Conservation (phyloP, 1,140 invertebrate genomes). For the Psilanteris sp. region DNA sequence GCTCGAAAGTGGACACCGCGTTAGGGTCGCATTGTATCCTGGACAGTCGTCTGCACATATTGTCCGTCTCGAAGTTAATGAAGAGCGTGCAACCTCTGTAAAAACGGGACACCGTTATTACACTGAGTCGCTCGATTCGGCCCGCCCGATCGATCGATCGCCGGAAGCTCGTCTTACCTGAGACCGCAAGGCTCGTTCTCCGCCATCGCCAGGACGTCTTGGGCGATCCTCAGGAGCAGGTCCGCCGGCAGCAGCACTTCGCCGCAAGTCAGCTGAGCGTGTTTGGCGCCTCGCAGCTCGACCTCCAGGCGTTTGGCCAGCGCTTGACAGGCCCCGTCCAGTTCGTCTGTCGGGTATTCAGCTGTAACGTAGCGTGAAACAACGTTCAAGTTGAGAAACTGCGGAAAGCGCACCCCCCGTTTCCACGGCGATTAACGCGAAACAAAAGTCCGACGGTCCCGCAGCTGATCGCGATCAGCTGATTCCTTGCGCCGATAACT, state of each 20-base stretch:
- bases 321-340: slow-evolving; percentile 77
- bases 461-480: slow-evolving; percentile 47
- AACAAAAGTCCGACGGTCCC: slow-evolving; percentile 29
- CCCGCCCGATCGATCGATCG: slow-evolving; percentile 5
- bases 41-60: slow-evolving; percentile 82
- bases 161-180: slow-evolving; percentile 68
- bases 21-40: slow-evolving; percentile 89
- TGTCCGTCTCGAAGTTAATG: slow-evolving; percentile 86
- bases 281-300: slow-evolving; percentile 88
- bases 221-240: slow-evolving; percentile 86
- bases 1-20: slow-evolving; percentile 91
- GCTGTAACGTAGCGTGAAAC: slow-evolving; percentile 61
- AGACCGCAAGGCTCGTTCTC: slow-evolving; percentile 92
- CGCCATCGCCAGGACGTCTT: slow-evolving; percentile 88
- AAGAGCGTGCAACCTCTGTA: slow-evolving; percentile 86
- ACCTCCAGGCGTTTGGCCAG: slow-evolving; percentile 86
- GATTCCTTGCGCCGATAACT: slow-evolving; percentile 5
- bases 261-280: slow-evolving; percentile 87
- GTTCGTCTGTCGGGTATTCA: slow-evolving; percentile 72
- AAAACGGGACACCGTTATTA: too few relatives aligned
- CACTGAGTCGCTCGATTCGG: too few relatives aligned
- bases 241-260: slow-evolving; percentile 90
- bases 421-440: slow-evolving; percentile 32
- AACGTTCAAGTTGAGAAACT: not conserved
- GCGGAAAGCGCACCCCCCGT: not conserved